Evolutionary conservation across 2,797 vertebrate genomes (phyloP).

Genomic region (Leptatherina wallacei): DNA sequence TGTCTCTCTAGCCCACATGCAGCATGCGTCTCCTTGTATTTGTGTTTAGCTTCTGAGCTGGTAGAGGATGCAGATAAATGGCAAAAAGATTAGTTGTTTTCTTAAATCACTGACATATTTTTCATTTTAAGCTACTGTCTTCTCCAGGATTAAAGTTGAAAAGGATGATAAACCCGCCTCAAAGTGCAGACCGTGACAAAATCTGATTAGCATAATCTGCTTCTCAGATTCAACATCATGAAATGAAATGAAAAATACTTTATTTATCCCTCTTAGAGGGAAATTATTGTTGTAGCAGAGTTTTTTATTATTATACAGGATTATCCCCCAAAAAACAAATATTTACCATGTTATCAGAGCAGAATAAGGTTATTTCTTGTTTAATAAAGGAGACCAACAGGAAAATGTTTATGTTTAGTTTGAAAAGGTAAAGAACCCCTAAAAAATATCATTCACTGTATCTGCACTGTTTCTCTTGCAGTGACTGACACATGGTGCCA

Average conservation of each 20-base stretch:
- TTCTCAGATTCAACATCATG: constrained; percentile 41
- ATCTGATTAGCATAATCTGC: constrained; percentile 57
- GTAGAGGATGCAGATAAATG: constrained; percentile 43
- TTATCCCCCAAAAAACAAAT: constrained; percentile 21
- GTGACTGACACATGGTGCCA: constrained; percentile 32
- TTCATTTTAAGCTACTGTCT: constrained; percentile 20
- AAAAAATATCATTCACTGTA: neutral
- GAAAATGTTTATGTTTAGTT: constrained; percentile 1
- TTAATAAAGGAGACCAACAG: neutral
- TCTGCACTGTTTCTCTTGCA: constrained; percentile 50
- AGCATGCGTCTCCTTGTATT: constrained; percentile 15
- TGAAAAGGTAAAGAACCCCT: neutral
- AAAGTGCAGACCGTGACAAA: constrained; percentile 47
- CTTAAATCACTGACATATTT: constrained; percentile 50
- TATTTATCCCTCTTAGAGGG: no score
- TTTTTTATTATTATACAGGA: constrained; percentile 39
- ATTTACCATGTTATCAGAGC: constrained; percentile 17
- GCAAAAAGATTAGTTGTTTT: constrained; percentile 50
- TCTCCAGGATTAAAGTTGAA: constrained; percentile 46
- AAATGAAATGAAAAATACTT: no score
- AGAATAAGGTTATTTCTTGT: neutral
- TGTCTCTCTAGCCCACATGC: constrained; percentile 19
- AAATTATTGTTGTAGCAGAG: no score
- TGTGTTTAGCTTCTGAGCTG: constrained; percentile 44
- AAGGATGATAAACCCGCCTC: constrained; percentile 44